Evolutionary conservation across 2,113 vertebrate genomes (phyloP).

Genomic region (Neodon shergylaensis): DNA sequence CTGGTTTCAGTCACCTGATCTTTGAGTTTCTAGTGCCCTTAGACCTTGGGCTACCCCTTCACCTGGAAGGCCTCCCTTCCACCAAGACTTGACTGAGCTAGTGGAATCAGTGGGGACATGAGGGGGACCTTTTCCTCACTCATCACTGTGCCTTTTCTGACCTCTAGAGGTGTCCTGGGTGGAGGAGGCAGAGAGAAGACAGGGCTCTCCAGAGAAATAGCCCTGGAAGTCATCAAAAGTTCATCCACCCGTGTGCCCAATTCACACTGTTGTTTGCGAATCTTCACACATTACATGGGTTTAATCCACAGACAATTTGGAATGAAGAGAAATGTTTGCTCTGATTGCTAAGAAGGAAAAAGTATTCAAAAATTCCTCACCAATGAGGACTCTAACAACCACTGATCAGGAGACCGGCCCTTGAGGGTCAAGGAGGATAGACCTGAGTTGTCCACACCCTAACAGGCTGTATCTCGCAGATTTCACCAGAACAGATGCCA

Average conservation of each 20-base stretch:
- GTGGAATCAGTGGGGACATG: neutral
- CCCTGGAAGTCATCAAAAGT: neutral
- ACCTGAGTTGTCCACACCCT: neutral
- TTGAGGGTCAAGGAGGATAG: neutral
- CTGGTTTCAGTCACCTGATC: neutral
- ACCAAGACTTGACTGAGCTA: neutral
- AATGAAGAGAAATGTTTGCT: neutral
- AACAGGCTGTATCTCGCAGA: neutral
- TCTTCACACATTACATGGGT: neutral
- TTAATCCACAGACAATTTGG: neutral
- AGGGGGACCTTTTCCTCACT: neutral
- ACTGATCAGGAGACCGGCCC: neutral
- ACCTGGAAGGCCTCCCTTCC: neutral
- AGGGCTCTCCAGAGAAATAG: neutral
- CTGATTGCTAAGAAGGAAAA: neutral
- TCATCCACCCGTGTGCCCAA: neutral
- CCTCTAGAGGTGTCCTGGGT: neutral
- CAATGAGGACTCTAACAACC: neutral
- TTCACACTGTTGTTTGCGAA: rapidly evolving
- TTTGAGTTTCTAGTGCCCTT: neutral
- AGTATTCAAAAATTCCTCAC: neutral
- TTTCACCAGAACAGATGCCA: too few relatives aligned
- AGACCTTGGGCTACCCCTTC: neutral
- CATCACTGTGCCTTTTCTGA: neutral
- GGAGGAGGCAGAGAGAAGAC: neutral